phyloP scores from a whole-genome alignment of 2,888 invertebrate species.

The Chalcosyrphus nemorum region DNA sequence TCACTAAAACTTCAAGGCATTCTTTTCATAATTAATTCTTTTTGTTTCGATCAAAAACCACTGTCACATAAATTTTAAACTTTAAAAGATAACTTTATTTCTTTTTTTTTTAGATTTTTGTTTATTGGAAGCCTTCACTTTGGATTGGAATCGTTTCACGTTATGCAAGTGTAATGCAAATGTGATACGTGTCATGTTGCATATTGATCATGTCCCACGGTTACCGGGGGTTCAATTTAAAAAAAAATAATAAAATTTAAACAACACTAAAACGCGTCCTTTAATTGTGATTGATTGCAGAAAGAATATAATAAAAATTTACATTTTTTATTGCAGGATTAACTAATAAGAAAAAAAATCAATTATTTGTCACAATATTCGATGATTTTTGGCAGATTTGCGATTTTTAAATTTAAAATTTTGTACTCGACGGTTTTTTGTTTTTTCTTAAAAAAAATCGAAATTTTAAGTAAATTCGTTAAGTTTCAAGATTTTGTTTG shows the following conservation, averaged over 20 bases:
- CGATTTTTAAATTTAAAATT: conserved; percentile 22
- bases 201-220: conserved; percentile 52
- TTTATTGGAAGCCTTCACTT: conserved; percentile 66
- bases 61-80: conserved; percentile 43
- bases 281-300: conserved; percentile 57
- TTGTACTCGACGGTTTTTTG: conserved; percentile 46
- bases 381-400: neutral
- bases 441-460: neutral
- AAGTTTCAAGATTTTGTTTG: conserved; percentile 15
- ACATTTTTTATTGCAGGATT: too few species aligned
- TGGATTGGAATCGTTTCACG: conserved; percentile 51
- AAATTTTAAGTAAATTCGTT: conserved; percentile 60
- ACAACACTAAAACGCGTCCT: neutral
- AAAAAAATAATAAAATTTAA: neutral
- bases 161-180: conserved; percentile 64
- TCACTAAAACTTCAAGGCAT: conserved; percentile 27
- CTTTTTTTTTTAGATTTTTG: neutral
- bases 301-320: conserved; percentile 22
- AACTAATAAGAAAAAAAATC: neutral
- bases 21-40: conserved; percentile 7
- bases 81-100: neutral
- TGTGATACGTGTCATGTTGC: conserved; percentile 37
- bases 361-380: conserved; percentile 19
- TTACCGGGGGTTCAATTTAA: conserved; percentile 39
- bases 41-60: conserved; percentile 29